A percentile compares a stretch with the other conserved stretches of the same genome.
Evolutionary conservation across 2,888 invertebrate species (phyloP).

Genomic region (Archips xylosteana): DNA sequence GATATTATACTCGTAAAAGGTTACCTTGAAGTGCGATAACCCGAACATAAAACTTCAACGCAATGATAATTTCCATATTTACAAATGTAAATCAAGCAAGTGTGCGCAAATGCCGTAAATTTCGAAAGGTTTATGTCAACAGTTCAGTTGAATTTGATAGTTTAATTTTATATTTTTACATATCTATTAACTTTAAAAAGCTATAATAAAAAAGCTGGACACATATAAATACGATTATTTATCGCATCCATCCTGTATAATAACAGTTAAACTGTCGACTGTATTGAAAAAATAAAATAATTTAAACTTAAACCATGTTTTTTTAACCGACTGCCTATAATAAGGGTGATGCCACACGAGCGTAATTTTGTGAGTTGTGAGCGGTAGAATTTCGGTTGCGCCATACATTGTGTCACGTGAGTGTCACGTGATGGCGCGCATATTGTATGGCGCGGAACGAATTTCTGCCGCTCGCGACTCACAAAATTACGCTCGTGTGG

Average conservation of each 20-base stretch:
- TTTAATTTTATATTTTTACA: neutral
- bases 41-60: neutral
- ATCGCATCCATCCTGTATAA: slow-evolving; percentile 13
- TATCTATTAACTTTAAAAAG: too few species aligned
- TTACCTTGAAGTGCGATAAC: neutral
- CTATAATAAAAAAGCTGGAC: neutral
- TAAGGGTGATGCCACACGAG: too few species aligned
- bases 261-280: slow-evolving; percentile 56
- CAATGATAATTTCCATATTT: neutral
- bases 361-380: too few species aligned
- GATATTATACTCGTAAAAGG: neutral
- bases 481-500: too few species aligned
- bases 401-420: too few species aligned
- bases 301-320: slow-evolving; percentile 52
- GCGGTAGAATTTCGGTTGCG: too few species aligned
- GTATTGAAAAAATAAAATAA: slow-evolving; percentile 74
- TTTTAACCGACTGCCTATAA: slow-evolving; percentile 26
- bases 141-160: neutral
- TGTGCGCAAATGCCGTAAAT: too few species aligned
- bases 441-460: too few species aligned
- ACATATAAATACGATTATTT: neutral
- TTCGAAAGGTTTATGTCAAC: too few species aligned
- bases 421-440: too few species aligned
- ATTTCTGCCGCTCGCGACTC: too few species aligned
- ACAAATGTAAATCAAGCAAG: neutral